These are phyloP conservation scores for Pangasius larnaudii DNA, from an alignment of 2,797 vertebrate genomes.

Conservation along the genomic window DNA sequence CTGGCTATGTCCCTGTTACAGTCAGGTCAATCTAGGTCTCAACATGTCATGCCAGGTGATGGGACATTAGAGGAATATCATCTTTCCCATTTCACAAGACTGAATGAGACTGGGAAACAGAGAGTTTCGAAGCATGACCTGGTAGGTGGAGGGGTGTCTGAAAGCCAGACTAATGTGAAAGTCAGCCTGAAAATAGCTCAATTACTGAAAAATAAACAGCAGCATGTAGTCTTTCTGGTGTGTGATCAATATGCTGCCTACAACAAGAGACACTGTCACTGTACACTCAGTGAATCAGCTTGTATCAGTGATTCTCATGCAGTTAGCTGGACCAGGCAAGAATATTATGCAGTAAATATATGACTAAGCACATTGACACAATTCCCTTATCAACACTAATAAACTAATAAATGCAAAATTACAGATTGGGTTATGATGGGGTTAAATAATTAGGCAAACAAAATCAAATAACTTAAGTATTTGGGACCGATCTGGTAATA, in stretches of 20 bases:
- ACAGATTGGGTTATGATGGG: neutral
- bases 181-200: neutral
- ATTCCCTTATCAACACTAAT: slow-evolving; percentile 6
- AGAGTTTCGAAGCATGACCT: neutral
- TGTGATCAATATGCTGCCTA: slow-evolving; percentile 1
- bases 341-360: neutral
- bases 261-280: slow-evolving; percentile 1
- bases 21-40: neutral
- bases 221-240: slow-evolving; percentile 14
- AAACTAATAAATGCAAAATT: slow-evolving; percentile 2
- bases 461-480: neutral
- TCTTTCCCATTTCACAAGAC: slow-evolving; percentile 20
- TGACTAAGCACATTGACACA: neutral
- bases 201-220: slow-evolving; percentile 35
- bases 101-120: slow-evolving; percentile 4
- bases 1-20: neutral
- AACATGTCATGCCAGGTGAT: neutral
- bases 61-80: slow-evolving; percentile 1
- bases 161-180: slow-evolving; percentile 9
- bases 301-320: neutral
- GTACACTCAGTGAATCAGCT: neutral
- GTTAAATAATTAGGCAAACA: neutral
- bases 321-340: neutral
- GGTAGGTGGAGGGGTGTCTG: slow-evolving; percentile 3
- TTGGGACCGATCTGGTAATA: neutral